Base-by-base conservation (phyloP, 2,113 vertebrate species). In the Aphyosemion australe region DNA sequence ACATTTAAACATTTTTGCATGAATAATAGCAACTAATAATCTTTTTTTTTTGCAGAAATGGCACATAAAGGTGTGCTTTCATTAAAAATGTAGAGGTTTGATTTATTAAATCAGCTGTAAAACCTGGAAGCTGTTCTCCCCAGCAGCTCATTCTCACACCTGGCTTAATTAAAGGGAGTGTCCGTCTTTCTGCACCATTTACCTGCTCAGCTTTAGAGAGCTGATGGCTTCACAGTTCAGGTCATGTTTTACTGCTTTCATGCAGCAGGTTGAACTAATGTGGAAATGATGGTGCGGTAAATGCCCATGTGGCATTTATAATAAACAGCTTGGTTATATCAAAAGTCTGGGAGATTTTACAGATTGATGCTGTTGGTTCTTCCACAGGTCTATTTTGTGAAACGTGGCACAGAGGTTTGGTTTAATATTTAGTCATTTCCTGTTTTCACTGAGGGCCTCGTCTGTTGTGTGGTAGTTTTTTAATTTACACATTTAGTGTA, bases 281-380 rank as follows among this genome's bases (percentile, higher is more conserved):
- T 39, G 13, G 47, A 37, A 71, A 49, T 58, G 31, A 7, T 54
- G 21, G 51, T 18, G 47, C 47, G 32, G 34, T 43, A 58, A 59
- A 74, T 51, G n/a, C 18, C 41, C 59, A 45, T 42, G 21, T 60
- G 54, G 15, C 32, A 50, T 69, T 63, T 51, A 62, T 48, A 43
- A 63, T 18, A 11, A 21, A 65, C 49, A 46, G 69, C 16, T 51
- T 59, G 61, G 63, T 46, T 78, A 41, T 46, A 63, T 50, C 39
- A 59, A 75, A 69, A 63, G 16, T 37, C 51, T 2, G 26, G 18
- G n/a, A n/a, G n/a, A n/a, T n/a, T n/a, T n/a, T n/a, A n/a, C n/a
- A n/a, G n/a, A n/a, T n/a, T n/a, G n/a, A n/a, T n/a, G n/a, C n/a
- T n/a, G n/a, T n/a, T n/a, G 39, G 31, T 21, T 53, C 41, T 45